Base-by-base conservation (phyloP, 2,797 vertebrate genomes). In the Argentina silus region DNA sequence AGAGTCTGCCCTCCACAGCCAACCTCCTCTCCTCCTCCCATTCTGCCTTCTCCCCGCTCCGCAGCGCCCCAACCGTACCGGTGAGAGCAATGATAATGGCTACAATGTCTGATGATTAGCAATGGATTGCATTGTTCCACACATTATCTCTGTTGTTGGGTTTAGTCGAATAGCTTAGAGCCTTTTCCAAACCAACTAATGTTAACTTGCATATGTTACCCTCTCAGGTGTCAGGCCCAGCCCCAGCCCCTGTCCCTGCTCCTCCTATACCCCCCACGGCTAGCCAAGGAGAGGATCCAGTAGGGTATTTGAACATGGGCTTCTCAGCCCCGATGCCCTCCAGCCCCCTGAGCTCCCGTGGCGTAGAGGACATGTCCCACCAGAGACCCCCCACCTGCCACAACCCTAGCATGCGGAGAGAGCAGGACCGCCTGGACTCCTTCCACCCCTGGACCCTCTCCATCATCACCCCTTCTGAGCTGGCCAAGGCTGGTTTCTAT, bases 401-500 rank as follows among this genome's bases (percentile, higher is more conserved):
- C 87, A 96, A 94, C 83, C 94, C 93, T 19, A 88, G 88, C 73
- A 98, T 98, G 97, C 94, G 93, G 55, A 92, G 95, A 1, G 97
- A 99, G 84, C 96, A 98, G 83, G 96, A 95, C n/a, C 96, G 97
- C 23, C 89, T 98, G 17, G 89, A 90, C 69, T 96, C 95, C 57
- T 99, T 96, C 78, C 93, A 93, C 5, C 81, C 88, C 0, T 99
- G 98, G 97, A 92, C 94, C 0, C 81, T 97, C 55, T 91, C 94
- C 0, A 96, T 95, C 79, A 91, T 99, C 72, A 95, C 95, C 0
- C 95, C 97, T 0, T 70, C 91, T 2, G 96, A 98, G 71, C 92
- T 99, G 23, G 96, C 96, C 67, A 98, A 95, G 88, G 97, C 98
- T 3, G 98, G 97, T 14, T 98, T 99, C 88, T 99, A 98, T 84